Conservation (phyloP, 2,113 vertebrate genomes). For the Melanostigma gelatinosum region DNA sequence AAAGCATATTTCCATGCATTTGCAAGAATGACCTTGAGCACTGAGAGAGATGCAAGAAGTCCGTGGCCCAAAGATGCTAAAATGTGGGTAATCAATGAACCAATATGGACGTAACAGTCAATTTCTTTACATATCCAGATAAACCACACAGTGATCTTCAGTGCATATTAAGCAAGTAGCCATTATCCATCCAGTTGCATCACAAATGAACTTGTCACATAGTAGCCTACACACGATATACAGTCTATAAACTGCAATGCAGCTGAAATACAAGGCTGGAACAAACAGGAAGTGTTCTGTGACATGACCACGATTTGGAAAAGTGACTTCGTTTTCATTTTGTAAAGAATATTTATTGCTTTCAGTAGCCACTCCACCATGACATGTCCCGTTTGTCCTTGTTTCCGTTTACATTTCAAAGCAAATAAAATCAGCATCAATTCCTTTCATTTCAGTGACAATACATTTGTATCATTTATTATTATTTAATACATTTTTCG, state of each 20-base stretch:
- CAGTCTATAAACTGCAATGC: neutral
- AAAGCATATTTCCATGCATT: neutral
- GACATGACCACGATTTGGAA: neutral
- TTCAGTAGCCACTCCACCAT: neutral
- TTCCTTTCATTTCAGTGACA: neutral
- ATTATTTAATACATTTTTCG: neutral
- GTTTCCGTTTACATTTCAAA: neutral
- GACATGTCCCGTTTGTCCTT: constrained; percentile 10
- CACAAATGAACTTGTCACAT: neutral
- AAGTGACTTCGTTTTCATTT: neutral
- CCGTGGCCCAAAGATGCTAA: neutral
- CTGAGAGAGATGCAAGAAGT: neutral
- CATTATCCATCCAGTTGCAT: neutral
- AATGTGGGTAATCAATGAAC: neutral
- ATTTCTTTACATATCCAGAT: neutral
- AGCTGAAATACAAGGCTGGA: neutral
- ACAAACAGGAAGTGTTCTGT: neutral
- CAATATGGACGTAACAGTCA: neutral
- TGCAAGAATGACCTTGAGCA: neutral
- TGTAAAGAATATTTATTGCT: constrained; percentile 8
- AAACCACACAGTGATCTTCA: neutral
- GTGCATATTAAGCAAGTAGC: neutral
- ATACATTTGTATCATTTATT: neutral
- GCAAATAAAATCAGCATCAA: neutral
- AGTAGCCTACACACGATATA: neutral